These are phyloP conservation scores for Erpetoichthys calabaricus DNA, from an alignment of 2,797 vertebrate genomes.

Conservation along the genomic window DNA sequence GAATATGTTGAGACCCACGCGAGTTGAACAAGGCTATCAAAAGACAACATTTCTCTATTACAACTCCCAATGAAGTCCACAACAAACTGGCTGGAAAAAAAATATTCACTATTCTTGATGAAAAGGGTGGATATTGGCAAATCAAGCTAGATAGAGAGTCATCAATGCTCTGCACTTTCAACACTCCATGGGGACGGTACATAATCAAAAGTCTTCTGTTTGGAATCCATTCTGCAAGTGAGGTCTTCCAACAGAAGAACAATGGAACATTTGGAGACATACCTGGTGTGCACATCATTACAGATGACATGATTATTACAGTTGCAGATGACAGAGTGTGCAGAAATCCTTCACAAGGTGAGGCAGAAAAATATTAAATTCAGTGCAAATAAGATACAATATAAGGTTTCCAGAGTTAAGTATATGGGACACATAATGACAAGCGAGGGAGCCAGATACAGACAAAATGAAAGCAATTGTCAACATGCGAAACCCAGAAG, in stretches of 20 bases:
- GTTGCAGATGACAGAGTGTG: conserved; percentile 6
- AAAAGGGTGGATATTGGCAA: too few relatives aligned
- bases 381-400: conserved; percentile 9
- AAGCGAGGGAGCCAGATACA: too few relatives aligned
- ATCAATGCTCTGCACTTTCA: conserved; percentile 2
- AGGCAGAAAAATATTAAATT: conserved; percentile 15
- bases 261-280: conserved; percentile 14
- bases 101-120: too few relatives aligned
- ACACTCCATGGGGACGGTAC: neutral
- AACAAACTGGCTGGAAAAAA: too few relatives aligned
- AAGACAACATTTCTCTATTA: too few relatives aligned
- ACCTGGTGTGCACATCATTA: conserved; percentile 11
- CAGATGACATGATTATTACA: conserved; percentile 10
- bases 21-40: too few relatives aligned
- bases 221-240: conserved; percentile 14
- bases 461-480: neutral
- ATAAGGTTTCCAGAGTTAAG: conserved; percentile 4
- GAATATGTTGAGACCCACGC: too few relatives aligned
- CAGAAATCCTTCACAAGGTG: conserved; percentile 19
- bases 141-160: conserved; percentile 9
- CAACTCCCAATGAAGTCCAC: too few relatives aligned
- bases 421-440: too few relatives aligned
- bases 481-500: conserved; percentile 1
- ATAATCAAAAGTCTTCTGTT: neutral
- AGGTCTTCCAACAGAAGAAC: conserved; percentile 23